Evolutionary conservation across 2,888 invertebrate genomes (phyloP).

Genomic region (Gandaritis pyraliata): DNA sequence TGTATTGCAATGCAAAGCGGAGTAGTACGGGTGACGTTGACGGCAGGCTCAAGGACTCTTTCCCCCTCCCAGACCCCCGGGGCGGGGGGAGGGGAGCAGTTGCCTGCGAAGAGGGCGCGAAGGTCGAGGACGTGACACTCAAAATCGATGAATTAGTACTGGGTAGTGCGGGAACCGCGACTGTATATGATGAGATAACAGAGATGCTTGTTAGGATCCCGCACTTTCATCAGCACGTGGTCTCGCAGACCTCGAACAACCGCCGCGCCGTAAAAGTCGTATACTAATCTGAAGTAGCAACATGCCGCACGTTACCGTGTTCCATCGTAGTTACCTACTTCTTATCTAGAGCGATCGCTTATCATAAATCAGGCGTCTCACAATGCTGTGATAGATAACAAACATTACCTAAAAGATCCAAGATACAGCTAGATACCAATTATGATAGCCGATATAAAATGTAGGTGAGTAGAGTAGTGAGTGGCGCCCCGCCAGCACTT

Average conservation of each 20-base stretch:
- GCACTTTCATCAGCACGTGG: no score
- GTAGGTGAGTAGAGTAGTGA: conserved; percentile 5
- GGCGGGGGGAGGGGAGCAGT: background rate
- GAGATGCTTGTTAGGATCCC: background rate
- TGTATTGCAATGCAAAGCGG: background rate
- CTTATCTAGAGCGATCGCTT: conserved; percentile 1
- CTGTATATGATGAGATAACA: background rate
- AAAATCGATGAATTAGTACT: background rate
- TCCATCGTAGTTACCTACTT: no score
- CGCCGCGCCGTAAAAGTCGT: no score
- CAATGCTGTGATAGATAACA: conserved; percentile 5
- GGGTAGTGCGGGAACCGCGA: background rate
- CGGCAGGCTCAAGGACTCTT: background rate
- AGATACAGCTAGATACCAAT: background rate
- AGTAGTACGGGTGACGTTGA: no score
- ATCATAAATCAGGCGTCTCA: conserved; percentile 6
- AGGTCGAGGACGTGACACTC: conserved; percentile 1
- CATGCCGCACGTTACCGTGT: no score
- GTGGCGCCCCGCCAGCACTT: background rate
- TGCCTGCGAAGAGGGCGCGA: background rate
- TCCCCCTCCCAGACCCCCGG: background rate
- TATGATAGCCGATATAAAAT: conserved; percentile 8
- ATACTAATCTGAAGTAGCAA: no score
- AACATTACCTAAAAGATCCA: background rate
- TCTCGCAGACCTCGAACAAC: no score